A percentile compares a stretch with the other conserved stretches of the same genome.
Evolutionary conservation across 64 coral and sea anemone species (phyloP).

Genomic region (Exaiptasia diaphana): DNA sequence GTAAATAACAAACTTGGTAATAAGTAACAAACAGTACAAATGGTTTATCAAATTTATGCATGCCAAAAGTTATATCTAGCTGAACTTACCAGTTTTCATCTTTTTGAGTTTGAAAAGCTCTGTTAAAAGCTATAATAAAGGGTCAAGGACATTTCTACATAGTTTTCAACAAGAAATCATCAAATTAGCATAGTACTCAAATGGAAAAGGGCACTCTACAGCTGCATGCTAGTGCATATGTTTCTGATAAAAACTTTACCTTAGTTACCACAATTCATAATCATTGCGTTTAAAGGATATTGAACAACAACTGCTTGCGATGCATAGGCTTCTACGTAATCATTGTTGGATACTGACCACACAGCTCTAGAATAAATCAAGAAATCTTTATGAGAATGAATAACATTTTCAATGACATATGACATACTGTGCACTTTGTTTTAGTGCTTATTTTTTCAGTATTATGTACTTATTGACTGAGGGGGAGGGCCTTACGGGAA

Average conservation of each 20-base stretch:
- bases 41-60: neutral
- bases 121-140: slow-evolving; percentile 55
- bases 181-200: no score
- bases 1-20: neutral
- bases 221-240: no score
- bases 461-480: no score
- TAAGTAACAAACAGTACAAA: neutral
- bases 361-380: slow-evolving; percentile 55
- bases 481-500: no score
- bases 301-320: slow-evolving; percentile 80
- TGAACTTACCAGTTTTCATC: slow-evolving; percentile 99
- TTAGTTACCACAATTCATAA: no score
- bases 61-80: no score
- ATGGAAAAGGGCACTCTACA: no score
- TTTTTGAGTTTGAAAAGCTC: slow-evolving; percentile 93
- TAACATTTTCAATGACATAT: no score
- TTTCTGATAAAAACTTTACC: no score
- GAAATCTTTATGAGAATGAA: neutral
- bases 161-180: neutral
- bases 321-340: slow-evolving; percentile 74
- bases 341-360: slow-evolving; percentile 78
- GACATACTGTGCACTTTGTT: no score
- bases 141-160: slow-evolving; percentile 36
- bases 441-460: no score
- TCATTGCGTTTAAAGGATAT: slow-evolving; percentile 58